Base-by-base conservation (phyloP, 1,140 invertebrate species). In the Drosophila nebulosa region DNA sequence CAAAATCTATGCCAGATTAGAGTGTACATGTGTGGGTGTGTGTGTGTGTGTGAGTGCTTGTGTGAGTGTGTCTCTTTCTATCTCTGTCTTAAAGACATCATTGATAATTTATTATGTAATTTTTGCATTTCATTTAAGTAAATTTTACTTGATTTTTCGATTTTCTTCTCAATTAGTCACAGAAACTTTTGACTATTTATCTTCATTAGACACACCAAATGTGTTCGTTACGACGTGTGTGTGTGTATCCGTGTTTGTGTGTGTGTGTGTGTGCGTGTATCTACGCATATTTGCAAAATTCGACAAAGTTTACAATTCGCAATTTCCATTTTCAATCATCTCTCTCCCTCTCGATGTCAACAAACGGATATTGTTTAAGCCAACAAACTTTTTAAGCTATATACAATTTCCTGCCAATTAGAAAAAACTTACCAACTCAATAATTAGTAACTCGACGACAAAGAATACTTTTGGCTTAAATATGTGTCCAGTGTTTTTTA, bases 111-210 rank as follows among this genome's bases (percentile, higher is more conserved):
- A 67, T 74, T 71, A 59, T 30, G 50, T 55, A 36, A 64, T 75
- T 74, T 88, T 67, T 69, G 71, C 71, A 79, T 83, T 88, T 83
- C 71, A 83, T 88, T 88, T 62, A 9, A 73, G 64, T 60, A 79
- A 70, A 88, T 67, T 88, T 86, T 88, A n/a, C 68, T 18, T 46
- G 16, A 21, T 46, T 46, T 46, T 46, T 46, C 39, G 39, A 46
- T 46, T 86, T 86, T 88, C 83, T 79, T 76, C 69, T 78, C 81
- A 86, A 88, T 86, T 86, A 86, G 55, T 46, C 39, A 21, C 6
- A 50, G 39, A 84, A 86, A 84, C 64, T 78, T 86, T 86, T 39
- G 55, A 72, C 70, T 75, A 78, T 86, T 86, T 86, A 76, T 86
- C 81, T 86, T 86, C 78, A 64, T 60, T 85, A 72, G 65, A 51